Evolutionary conservation across 1,140 invertebrate species (phyloP).

Genomic region (Drosophila sp.): DNA sequence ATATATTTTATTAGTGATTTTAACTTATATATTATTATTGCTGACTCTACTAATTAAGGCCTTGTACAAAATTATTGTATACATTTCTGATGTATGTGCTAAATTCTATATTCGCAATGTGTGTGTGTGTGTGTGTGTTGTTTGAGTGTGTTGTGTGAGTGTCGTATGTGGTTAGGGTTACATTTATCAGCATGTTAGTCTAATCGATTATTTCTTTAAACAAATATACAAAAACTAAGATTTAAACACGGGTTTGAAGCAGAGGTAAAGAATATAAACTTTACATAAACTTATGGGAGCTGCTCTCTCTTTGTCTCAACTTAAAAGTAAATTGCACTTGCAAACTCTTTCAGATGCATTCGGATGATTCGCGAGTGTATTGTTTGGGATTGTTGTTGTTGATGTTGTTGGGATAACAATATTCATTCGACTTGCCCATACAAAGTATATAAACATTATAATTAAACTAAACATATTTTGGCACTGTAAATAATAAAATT

Average conservation of each 20-base stretch:
- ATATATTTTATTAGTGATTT: conserved; percentile 76
- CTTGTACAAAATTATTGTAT: conserved; percentile 82
- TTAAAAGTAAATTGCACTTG: conserved; percentile 58
- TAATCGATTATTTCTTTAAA: conserved; percentile 68
- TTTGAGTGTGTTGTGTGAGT: conserved; percentile 10
- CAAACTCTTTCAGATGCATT: conserved; percentile 48
- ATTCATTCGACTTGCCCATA: conserved; percentile 11
- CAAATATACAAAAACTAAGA: conserved; percentile 71
- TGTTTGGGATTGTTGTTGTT: conserved; percentile 8
- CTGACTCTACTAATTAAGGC: conserved; percentile 82
- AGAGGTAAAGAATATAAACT: conserved; percentile 24
- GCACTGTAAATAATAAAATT: conserved; percentile 80
- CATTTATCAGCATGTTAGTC: conserved; percentile 58
- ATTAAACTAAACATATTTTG: conserved; percentile 83
- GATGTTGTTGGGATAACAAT: conserved; percentile 21
- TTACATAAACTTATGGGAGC: conserved; percentile 35
- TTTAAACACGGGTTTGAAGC: conserved; percentile 19
- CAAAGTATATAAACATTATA: conserved; percentile 69
- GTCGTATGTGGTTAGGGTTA: conserved; percentile 46
- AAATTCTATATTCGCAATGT: conserved; percentile 67
- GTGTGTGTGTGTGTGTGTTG: conserved; percentile 10
- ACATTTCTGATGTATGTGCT: conserved; percentile 67
- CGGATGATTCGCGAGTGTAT: conserved; percentile 41
- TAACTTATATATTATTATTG: conserved; percentile 78
- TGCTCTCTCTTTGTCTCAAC: conserved; percentile 11